Conservation (phyloP, 1,140 invertebrate genomes). For the Akabosia matsudoensis region DNA sequence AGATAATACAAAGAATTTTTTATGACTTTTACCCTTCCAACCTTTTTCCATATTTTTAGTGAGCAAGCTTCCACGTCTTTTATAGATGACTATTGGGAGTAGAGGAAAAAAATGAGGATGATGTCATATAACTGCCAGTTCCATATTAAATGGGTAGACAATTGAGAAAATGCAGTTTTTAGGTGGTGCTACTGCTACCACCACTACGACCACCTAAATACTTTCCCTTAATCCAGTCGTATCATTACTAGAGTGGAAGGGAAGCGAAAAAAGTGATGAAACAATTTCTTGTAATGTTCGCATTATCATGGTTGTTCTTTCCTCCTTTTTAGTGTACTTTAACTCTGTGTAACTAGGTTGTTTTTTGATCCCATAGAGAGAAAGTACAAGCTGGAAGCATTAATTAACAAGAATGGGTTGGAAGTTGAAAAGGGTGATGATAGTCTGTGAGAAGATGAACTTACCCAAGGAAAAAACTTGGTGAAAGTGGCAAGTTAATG, state of each 20-base stretch:
- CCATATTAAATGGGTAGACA: neutral
- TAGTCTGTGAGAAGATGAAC: neutral
- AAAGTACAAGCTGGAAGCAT: neutral
- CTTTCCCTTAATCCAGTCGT: neutral
- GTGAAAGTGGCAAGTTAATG: neutral
- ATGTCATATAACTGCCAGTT: neutral
- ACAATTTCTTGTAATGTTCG: neutral
- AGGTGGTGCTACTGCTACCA: neutral
- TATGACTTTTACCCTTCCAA: neutral
- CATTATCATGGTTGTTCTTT: neutral
- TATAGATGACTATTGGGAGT: neutral
- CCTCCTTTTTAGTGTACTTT: neutral
- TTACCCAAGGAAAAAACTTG: neutral
- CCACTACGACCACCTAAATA: neutral
- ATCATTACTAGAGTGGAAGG: neutral
- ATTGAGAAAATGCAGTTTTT: neutral
- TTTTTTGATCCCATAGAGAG: neutral
- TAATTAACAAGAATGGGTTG: neutral
- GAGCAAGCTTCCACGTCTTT: neutral
- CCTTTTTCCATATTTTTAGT: neutral
- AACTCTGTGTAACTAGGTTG: neutral
- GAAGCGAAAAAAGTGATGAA: neutral
- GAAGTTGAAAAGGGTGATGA: neutral
- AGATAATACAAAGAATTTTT: neutral
- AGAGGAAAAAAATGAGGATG: neutral